Evolutionary conservation across 2,113 vertebrate genomes (phyloP).

Genomic region (Larimichthys crocea): DNA sequence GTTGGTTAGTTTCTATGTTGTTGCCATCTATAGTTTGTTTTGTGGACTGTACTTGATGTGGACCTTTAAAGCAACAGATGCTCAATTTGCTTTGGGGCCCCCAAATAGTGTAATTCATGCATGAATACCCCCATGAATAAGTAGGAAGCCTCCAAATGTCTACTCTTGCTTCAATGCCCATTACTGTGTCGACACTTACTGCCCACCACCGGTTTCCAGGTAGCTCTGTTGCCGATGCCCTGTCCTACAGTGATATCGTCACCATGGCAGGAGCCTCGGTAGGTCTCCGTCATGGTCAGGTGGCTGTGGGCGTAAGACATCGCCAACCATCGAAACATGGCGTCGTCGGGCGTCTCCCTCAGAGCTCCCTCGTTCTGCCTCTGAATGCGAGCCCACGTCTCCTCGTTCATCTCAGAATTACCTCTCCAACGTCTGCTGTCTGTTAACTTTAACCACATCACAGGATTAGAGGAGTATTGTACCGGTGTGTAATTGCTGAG

Average conservation of each 20-base stretch:
- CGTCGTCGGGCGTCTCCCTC: conserved; percentile 89
- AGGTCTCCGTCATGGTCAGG: conserved; percentile 91
- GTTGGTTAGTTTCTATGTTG: too few species aligned
- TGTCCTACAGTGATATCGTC: conserved; percentile 89
- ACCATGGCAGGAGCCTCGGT: conserved; percentile 89
- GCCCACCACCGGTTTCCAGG: conserved; percentile 90
- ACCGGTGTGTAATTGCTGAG: neutral
- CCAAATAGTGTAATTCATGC: too few species aligned
- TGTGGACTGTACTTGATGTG: too few species aligned
- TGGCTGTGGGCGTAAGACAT: conserved; percentile 96
- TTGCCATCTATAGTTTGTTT: too few species aligned
- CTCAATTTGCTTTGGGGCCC: too few species aligned
- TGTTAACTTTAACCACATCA: conserved; percentile 14
- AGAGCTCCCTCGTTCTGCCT: conserved; percentile 81
- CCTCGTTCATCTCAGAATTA: conserved; percentile 81
- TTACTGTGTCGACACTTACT: conserved; percentile 85
- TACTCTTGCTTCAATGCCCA: too few species aligned
- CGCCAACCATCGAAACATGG: conserved; percentile 96
- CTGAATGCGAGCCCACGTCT: conserved; percentile 84
- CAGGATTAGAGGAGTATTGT: neutral
- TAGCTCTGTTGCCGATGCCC: conserved; percentile 92
- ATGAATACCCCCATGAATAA: too few species aligned
- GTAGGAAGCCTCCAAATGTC: too few species aligned
- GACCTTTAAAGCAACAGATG: too few species aligned
- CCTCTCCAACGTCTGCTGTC: conserved; percentile 69